Base-by-base conservation (phyloP, 2,888 invertebrate species). In the Fragum whitleyi region DNA sequence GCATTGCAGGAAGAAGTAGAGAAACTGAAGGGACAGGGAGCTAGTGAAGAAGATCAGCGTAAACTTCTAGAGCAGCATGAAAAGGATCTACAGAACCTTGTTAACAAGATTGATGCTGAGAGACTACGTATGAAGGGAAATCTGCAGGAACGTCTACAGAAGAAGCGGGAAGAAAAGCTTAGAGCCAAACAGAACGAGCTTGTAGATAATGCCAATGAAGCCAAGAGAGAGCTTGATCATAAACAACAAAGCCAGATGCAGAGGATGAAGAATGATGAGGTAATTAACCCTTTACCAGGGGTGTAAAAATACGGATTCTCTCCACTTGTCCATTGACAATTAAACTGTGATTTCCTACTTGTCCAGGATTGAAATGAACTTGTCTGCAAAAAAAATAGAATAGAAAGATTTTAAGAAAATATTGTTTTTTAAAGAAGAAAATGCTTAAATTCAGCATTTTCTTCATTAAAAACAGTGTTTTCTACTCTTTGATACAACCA, bases 81-180 rank as follows among this genome's bases (percentile, higher is more conserved):
- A 79, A 84, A 86, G 67, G 91, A 92, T 74, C 83, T 91, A 21
- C 89, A 92, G 81, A 90, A 86, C 55, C 86, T 93, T 32, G 84
- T 90, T 72, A 91, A 90, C 86, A 91, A 89, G 85, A 90, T 93
- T 85, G 93, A 92, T 29, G 92, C 92, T 0, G 93, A 93, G 86
- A 86, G 87, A 47, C 83, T 93, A 65, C 86, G 93, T 39, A 92
- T 92, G 91, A 90, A 93, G 89, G 91, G 91, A 80, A 90, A 86
- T 53, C 89, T 93, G 19, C 89, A 92, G 86, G 93, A 92, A 69
- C 83, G 90, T 21, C 86, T 93, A 69, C 87, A 87, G 81, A 91
- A 91, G 84, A 85, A 88, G 70, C 85, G 88, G 16, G 90, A 91
- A 68, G 91, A 91, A 23, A 91, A 90, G 68, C 76, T 92, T 76